phyloP scores from a whole-genome alignment of 2,113 vertebrate genomes.

The Labrus mixtus region DNA sequence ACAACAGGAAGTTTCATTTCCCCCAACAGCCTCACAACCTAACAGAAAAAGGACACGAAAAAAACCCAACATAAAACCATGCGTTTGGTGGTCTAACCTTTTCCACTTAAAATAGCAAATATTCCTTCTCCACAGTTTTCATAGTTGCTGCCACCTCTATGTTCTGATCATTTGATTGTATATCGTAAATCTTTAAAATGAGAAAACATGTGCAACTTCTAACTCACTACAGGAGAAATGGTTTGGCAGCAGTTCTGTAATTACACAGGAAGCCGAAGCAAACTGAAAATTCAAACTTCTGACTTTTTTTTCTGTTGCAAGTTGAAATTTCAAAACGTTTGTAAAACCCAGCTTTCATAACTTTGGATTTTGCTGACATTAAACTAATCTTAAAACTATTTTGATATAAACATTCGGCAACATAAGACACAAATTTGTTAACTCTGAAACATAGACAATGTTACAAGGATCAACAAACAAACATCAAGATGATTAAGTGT shows the following conservation, averaged over 20 bases:
- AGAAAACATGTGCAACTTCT: slow-evolving; percentile 20
- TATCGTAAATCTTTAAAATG: slow-evolving; percentile 51
- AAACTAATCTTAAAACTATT: neutral
- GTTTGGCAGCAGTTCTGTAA: slow-evolving; percentile 57
- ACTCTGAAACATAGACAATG: too few relatives aligned
- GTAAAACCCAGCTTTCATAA: neutral
- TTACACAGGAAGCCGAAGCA: slow-evolving; percentile 52
- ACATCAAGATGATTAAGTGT: neutral
- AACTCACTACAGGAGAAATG: slow-evolving; percentile 40
- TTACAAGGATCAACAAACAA: too few relatives aligned
- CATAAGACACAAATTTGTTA: too few relatives aligned
- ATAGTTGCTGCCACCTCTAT: neutral
- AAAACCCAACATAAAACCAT: slow-evolving; percentile 31
- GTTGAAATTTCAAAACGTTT: neutral
- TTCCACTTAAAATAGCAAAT: neutral
- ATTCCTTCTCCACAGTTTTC: neutral
- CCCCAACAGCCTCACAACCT: slow-evolving; percentile 35
- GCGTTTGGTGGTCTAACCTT: slow-evolving; percentile 35
- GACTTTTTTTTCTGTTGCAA: neutral
- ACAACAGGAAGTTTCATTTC: slow-evolving; percentile 70
- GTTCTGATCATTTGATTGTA: slow-evolving; percentile 3
- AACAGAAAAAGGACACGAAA: slow-evolving; percentile 36
- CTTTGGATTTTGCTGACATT: too few relatives aligned
- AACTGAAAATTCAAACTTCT: slow-evolving; percentile 16
- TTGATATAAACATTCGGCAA: neutral